Percentiles rank a stretch among this genome's conserved stretches.
These are phyloP conservation scores for Embidobia sp. DNA, from an alignment of 2,888 invertebrate species.

Conservation along the genomic window DNA sequence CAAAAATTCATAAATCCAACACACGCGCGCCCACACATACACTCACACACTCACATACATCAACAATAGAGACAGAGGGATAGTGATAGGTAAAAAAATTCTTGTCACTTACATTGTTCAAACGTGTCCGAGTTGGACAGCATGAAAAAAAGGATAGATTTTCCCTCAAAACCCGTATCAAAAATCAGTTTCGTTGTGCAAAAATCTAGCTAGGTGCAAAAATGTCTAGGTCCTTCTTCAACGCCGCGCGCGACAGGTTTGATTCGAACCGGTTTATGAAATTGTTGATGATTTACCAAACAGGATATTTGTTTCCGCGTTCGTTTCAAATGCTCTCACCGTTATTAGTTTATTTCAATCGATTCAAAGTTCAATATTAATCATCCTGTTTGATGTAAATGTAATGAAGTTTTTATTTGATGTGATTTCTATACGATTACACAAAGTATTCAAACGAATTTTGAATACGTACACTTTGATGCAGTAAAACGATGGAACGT, in stretches of 20 bases:
- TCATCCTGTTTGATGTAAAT: slow-evolving; percentile 38
- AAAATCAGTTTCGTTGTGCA: slow-evolving; percentile 74
- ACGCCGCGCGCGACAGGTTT: slow-evolving; percentile 45
- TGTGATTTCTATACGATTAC: not conserved
- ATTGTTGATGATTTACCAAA: slow-evolving; percentile 45
- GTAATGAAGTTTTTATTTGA: slow-evolving; percentile 29
- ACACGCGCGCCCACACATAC: slow-evolving; percentile 69
- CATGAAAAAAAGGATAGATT: slow-evolving; percentile 79
- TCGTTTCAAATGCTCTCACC: not conserved
- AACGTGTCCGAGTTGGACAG: slow-evolving; percentile 78
- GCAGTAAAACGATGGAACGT: too few species aligned
- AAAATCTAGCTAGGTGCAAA: slow-evolving; percentile 71
- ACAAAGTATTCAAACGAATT: too few species aligned
- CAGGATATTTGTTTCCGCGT: slow-evolving; percentile 9
- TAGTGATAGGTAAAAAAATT: slow-evolving; percentile 75
- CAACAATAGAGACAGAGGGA: slow-evolving; percentile 65
- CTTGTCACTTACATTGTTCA: slow-evolving; percentile 78
- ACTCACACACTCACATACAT: slow-evolving; percentile 68
- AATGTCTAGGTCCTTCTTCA: slow-evolving; percentile 58
- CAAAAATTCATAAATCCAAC: slow-evolving; percentile 60
- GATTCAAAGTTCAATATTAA: not conserved
- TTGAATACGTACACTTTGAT: too few species aligned
- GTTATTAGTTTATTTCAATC: not conserved
- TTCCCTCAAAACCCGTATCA: slow-evolving; percentile 78
- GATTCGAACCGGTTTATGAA: slow-evolving; percentile 33